These are phyloP conservation scores for Dolichomitus sp. DNA, from an alignment of 2,888 invertebrate genomes.

Conservation along the genomic window DNA sequence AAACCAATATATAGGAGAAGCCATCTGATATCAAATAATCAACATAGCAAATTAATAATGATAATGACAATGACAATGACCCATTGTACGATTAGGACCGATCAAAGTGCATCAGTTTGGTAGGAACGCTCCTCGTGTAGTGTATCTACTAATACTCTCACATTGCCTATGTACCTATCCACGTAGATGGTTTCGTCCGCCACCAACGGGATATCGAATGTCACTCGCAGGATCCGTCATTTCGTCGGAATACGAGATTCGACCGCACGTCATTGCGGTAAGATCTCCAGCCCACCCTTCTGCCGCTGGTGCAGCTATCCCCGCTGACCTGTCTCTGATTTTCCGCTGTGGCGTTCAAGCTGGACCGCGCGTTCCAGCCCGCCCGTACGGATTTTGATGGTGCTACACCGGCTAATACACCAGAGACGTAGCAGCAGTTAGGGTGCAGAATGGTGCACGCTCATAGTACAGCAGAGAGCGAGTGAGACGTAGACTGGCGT, in stretches of 20 bases:
- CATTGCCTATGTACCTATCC: constrained; percentile 42
- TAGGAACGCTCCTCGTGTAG: constrained; percentile 22
- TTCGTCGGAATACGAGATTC: constrained; percentile 83
- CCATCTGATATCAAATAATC: constrained; percentile 32
- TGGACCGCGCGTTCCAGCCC: constrained; percentile 56
- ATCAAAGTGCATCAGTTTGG: constrained; percentile 54
- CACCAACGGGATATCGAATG: constrained; percentile 85
- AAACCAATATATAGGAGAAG: constrained; percentile 1
- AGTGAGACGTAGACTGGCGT: constrained; percentile 49
- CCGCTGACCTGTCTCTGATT: constrained; percentile 80
- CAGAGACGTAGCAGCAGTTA: constrained; percentile 51
- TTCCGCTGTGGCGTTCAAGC: constrained; percentile 81
- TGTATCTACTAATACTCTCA: not conserved
- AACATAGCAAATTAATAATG: constrained; percentile 34
- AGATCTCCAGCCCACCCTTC: constrained; percentile 79
- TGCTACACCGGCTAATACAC: constrained; percentile 56
- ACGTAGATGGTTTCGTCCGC: constrained; percentile 76
- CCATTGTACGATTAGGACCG: constrained; percentile 52
- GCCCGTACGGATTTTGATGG: constrained; percentile 61
- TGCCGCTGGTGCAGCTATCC: constrained; percentile 58
- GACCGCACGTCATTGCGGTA: constrained; percentile 86
- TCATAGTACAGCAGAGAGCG: constrained; percentile 30
- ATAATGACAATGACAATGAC: constrained; percentile 52
- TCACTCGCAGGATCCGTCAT: constrained; percentile 86
- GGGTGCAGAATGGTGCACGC: constrained; percentile 26